Percentiles rank a stretch among this genome's conserved stretches.
These are phyloP conservation scores for Notocelia uddmanniana DNA, from an alignment of 2,888 invertebrate genomes.

Conservation along the genomic window DNA sequence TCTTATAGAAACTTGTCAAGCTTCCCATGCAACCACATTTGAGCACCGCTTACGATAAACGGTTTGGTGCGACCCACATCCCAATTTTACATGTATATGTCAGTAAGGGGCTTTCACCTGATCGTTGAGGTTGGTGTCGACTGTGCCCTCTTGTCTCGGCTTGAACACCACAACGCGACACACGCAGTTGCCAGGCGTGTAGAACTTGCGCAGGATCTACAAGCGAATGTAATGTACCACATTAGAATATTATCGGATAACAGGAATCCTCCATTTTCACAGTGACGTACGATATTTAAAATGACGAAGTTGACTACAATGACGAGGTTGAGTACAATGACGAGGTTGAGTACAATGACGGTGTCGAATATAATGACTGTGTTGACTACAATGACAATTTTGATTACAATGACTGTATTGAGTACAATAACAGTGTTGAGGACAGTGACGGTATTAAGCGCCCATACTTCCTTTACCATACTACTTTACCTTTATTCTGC, in stretches of 20 bases:
- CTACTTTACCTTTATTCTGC: no score
- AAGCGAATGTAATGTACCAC: neutral
- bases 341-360: neutral
- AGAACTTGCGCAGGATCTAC: conserved; percentile 83
- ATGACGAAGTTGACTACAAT: neutral
- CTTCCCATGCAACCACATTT: no score
- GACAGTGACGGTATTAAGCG: no score
- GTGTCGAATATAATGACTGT: neutral
- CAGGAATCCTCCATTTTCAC: no score
- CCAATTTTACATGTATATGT: no score
- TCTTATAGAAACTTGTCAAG: no score
- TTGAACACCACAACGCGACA: conserved; percentile 76
- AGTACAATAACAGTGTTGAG: neutral
- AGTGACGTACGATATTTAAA: neutral
- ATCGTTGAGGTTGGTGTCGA: conserved; percentile 61
- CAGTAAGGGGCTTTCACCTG: neutral
- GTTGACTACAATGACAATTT: neutral
- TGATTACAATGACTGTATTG: neutral
- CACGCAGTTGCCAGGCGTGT: conserved; percentile 82
- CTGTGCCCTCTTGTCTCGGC: conserved; percentile 66
- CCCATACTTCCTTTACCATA: no score
- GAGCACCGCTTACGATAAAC: no score
- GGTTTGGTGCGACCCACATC: no score
- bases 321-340: neutral
- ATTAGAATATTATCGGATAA: no score